Evolutionary conservation across 1,140 invertebrate genomes (phyloP), one percentile per base, ranked within the genome.

Genomic region (Sarcophaga peregrina): DNA sequence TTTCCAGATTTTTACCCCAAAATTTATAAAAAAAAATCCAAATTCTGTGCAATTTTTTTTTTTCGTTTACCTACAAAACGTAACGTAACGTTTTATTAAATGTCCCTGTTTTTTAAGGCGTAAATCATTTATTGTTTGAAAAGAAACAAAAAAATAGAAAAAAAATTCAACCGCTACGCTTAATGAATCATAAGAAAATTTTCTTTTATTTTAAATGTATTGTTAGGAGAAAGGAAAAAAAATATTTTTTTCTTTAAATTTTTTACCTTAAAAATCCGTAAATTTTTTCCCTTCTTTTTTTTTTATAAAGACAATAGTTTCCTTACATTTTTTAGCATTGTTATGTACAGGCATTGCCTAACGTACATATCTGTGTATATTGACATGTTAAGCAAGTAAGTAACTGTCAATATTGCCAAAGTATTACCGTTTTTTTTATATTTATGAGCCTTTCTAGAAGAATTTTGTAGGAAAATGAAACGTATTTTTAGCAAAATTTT

Each of bases 401-500:
- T 78, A 78, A 78, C 75, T 78, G 75, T 78, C 75, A 78, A 78
- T 78, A 20, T 48, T 78, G 75, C 48, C 9, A 50, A 48, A 17
- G 15, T 48, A 76, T 37, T 76, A 47, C 46, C 74, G 74, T 75
- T 78, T 78, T 78, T 8, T 10, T 78, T 78, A 52, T 76, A n/a
- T 50, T 78, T 25, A 37, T 17, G 13, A 17, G 47, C 50, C 62
- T 78, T 78, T 78, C n/a, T n/a, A 45, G 46, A 3, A 76, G 46
- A 74, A 74, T 46, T 6, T 1, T n/a, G 74, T n/a, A 48, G 50
- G 13, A 47, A 52, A 78, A 78, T 50, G n/a, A 48, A 78, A 78
- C 75, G 75, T 48, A 78, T 78, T 78, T 78, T 78, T 78, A 20
- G 75, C 75, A 52, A 78, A 78, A 78, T 78, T 78, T 78, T 78